Percentiles rank a stretch among this genome's conserved stretches.
Evolutionary conservation across 2,113 vertebrate genomes (phyloP).

Genomic region (Brachirus orientalis): DNA sequence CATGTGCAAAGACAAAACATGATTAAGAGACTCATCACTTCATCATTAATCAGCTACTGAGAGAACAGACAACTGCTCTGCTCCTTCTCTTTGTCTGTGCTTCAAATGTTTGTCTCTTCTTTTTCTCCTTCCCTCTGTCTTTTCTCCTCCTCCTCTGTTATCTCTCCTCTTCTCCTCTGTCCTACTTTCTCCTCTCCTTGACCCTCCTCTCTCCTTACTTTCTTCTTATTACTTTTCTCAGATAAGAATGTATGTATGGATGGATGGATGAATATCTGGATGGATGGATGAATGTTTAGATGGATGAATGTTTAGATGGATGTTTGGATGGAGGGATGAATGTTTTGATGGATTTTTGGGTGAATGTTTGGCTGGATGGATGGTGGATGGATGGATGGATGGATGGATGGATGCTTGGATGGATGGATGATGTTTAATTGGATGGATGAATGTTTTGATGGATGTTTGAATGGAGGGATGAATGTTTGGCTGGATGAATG

Average conservation of each 20-base stretch:
- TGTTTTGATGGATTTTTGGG: no score
- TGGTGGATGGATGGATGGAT: neutral
- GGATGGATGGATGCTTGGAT: neutral
- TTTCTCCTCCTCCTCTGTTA: no score
- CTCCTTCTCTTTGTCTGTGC: slow-evolving; percentile 4
- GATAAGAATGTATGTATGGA: no score
- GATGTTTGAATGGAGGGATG: no score
- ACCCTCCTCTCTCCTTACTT: neutral
- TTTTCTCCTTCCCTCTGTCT: no score
- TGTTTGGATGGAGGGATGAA: neutral
- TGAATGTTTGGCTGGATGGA: neutral
- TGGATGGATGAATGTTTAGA: neutral
- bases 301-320: neutral
- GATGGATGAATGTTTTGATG: no score
- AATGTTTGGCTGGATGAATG: no score
- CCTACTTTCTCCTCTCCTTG: no score
- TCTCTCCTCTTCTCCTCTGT: neutral
- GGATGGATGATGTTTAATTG: no score
- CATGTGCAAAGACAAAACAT: slow-evolving; percentile 29
- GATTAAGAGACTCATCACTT: slow-evolving; percentile 49
- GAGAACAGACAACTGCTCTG: neutral
- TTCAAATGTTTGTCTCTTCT: no score
- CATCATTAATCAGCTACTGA: slow-evolving; percentile 48
- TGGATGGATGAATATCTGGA: neutral
- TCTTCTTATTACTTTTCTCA: neutral